These are phyloP conservation scores for Auanema freiburgensis DNA, from an alignment of 2,888 invertebrate genomes.

Conservation along the genomic window DNA sequence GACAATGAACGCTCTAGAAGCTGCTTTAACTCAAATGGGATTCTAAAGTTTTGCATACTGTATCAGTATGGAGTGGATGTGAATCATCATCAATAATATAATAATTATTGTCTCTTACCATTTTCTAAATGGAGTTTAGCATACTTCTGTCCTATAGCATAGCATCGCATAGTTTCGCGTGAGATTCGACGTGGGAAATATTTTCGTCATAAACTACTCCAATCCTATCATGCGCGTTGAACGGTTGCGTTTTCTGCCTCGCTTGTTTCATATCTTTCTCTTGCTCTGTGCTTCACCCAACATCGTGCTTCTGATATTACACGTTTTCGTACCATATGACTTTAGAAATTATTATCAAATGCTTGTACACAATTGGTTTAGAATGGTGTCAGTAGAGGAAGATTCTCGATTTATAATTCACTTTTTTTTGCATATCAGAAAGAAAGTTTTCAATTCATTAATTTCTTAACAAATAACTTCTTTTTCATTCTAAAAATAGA, in stretches of 20 bases:
- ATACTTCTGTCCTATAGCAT: too few relatives aligned
- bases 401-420: too few relatives aligned
- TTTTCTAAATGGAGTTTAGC: too few relatives aligned
- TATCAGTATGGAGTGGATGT: background rate
- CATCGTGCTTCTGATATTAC: background rate
- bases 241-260: background rate
- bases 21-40: constrained; percentile 35
- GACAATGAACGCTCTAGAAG: constrained; percentile 44
- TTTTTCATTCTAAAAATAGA: too few relatives aligned
- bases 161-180: too few relatives aligned
- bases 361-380: too few relatives aligned
- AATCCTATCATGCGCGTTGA: background rate
- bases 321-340: background rate
- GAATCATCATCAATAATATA: background rate
- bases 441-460: too few relatives aligned
- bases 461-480: too few relatives aligned
- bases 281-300: constrained; percentile 5
- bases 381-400: too few relatives aligned
- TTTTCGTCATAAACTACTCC: background rate
- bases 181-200: too few relatives aligned
- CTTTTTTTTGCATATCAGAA: too few relatives aligned
- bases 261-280: background rate
- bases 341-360: background rate
- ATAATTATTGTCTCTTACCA: too few relatives aligned
- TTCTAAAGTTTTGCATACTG: constrained; percentile 6